phyloP scores from a whole-genome alignment of 2,113 vertebrate species.

The Cyprinus carpio region DNA sequence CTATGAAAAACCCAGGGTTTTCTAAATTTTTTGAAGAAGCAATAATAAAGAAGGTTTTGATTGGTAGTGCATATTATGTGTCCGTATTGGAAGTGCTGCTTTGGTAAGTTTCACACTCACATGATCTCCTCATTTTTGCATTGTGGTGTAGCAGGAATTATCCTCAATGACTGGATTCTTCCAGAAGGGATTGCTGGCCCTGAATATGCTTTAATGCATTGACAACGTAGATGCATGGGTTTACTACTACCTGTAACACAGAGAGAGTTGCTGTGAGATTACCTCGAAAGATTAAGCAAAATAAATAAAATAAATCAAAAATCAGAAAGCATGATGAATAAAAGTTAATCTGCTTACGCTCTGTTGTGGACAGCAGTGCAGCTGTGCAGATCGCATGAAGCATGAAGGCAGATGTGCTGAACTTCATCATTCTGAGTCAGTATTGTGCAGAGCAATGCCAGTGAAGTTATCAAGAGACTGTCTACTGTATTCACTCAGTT shows the following conservation, averaged over 20 bases:
- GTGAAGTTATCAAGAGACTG: background rate
- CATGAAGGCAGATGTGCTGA: background rate
- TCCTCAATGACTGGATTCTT: background rate
- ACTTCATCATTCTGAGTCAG: background rate
- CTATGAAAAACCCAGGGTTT: too few relatives aligned
- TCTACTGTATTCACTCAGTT: background rate
- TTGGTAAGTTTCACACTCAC: background rate
- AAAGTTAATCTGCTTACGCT: background rate
- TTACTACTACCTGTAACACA: background rate
- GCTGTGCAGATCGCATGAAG: background rate
- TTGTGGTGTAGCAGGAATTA: background rate
- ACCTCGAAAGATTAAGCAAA: too few relatives aligned
- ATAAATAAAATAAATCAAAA: background rate
- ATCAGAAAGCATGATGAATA: background rate
- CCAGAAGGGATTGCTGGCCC: background rate
- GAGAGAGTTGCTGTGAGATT: background rate
- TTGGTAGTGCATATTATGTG: background rate
- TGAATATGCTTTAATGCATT: background rate
- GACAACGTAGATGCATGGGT: background rate
- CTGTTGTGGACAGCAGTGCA: background rate
- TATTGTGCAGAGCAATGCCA: background rate
- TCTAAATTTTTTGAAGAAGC: background rate
- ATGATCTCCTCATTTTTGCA: slow-evolving; percentile 37
- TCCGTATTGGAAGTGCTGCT: background rate
- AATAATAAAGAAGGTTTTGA: background rate